Evolutionary conservation across 2,888 invertebrate genomes (phyloP), one percentile per base, ranked within the genome.

Genomic region (Subacronicta megacephala): DNA sequence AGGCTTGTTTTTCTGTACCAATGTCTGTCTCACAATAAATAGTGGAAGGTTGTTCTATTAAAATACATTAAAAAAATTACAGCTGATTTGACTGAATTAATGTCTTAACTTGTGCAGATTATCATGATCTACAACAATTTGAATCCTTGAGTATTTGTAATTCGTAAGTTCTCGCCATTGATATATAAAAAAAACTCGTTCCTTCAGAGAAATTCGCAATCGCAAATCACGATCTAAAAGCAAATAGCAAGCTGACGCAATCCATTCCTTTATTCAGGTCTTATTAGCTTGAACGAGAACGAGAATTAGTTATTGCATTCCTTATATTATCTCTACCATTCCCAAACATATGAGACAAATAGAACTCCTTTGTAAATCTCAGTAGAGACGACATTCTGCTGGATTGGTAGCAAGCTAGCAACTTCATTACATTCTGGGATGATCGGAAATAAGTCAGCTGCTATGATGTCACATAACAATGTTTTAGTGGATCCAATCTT

Each of bases 361-460:
- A 42, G 50, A 50, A 38, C 51, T 65, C 43, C 18, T 57, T 62
- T 65, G 54, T 62, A 43, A 46, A 45, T 38, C 17, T 37, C 38
- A 37, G 63, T 49, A 47, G 42, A 20, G 18, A 46, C 29, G 42
- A 20, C 54, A 18, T 36, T 50, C 45, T 54, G 31, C 42, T 37
- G 42, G 49, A 55, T 64, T 67, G 59, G 57, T 64, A 62, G 36
- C 49, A 41, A 43, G 31, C 26, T 54, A 36, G 40, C 49, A 41
- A 65, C 62, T 63, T 71, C 61, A 68, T 68, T 73, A 68, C 62
- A 54, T 68, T 60, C 54, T 37, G 63, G 37, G 51, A 58, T 52
- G 58, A 73, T 73, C 49, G 60, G 43, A 40, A 60, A 73, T 73
- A 73, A 73, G 68, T 71, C 71, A 71, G 58, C 60, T 3, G 67